phyloP scores from a whole-genome alignment of 64 coral and sea anemone genomes.

The Stichodactyla mertensii region DNA sequence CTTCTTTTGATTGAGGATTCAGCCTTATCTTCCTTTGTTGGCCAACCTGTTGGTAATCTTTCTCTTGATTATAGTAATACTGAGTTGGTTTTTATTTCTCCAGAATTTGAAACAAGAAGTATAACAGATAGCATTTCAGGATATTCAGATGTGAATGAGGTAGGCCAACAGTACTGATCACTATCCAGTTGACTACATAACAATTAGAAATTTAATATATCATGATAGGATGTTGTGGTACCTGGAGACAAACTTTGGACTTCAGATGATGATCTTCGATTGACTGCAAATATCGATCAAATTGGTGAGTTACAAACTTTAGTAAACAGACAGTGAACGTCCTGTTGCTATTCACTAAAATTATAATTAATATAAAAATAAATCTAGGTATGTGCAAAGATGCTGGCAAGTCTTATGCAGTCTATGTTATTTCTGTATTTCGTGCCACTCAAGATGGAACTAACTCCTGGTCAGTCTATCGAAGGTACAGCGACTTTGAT shows the following conservation, averaged over 20 bases:
- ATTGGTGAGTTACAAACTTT: slow-evolving; percentile 31
- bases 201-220: not conserved
- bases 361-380: not conserved
- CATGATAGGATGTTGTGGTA: not conserved
- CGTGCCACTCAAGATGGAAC: slow-evolving; percentile 75
- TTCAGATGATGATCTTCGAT: slow-evolving; percentile 74
- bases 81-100: not conserved
- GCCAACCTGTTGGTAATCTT: no score
- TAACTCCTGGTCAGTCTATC: slow-evolving; percentile 81
- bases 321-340: not conserved
- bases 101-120: slow-evolving; percentile 17
- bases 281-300: slow-evolving; percentile 77
- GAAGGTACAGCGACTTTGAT: slow-evolving; percentile 99
- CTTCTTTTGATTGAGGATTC: no score
- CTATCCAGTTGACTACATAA: not conserved
- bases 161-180: not conserved
- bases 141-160: not conserved
- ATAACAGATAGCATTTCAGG: not conserved
- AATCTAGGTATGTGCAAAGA: slow-evolving; percentile 76
- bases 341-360: not conserved
- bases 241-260: slow-evolving; percentile 47
- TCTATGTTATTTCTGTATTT: slow-evolving; percentile 84
- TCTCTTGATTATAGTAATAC: not conserved
- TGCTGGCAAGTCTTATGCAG: slow-evolving; percentile 65
- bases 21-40: no score